A percentile compares a stretch with the other conserved stretches of the same genome.
These are phyloP conservation scores for Corapipo altera DNA, from an alignment of 2,113 vertebrate species.

Conservation along the genomic window DNA sequence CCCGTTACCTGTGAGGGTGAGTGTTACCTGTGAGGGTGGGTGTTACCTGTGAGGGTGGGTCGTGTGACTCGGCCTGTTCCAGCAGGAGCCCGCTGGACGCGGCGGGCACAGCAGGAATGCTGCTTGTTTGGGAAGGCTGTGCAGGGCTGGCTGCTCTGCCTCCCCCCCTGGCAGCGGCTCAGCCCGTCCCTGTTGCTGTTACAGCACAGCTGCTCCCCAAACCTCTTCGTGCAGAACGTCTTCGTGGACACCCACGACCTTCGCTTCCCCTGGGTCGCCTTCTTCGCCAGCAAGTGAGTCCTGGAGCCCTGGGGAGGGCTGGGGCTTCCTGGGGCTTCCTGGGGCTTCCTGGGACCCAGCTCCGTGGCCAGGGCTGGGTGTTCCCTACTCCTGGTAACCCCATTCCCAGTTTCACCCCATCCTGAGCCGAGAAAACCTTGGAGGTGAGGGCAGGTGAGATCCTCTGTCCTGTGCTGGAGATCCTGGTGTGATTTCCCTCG, in stretches of 20 bases:
- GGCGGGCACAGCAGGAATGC: not conserved
- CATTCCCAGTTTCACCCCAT: not conserved
- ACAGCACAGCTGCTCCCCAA: conserved; percentile 93
- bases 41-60: not conserved
- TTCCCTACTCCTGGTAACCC: not conserved
- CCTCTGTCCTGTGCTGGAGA: fast-evolving
- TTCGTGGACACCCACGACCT: conserved; percentile 98
- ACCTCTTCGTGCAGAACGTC: conserved; percentile 98
- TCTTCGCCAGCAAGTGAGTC: conserved; percentile 97
- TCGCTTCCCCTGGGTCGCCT: conserved; percentile 97
- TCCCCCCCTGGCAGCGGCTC: not conserved
- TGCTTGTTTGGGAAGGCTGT: not conserved
- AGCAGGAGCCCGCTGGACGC: not conserved
- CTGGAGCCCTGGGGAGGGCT: not conserved
- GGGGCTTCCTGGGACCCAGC: not conserved
- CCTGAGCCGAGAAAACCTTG: not conserved
- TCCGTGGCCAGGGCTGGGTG: not conserved
- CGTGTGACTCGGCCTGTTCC: not conserved
- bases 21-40: too few species aligned
- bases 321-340: fast-evolving
- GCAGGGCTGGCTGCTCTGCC: not conserved
- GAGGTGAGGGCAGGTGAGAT: not conserved
- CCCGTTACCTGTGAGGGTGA: too few species aligned
- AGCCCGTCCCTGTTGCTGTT: not conserved
- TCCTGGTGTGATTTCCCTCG: fast-evolving